phyloP scores from a whole-genome alignment of 2,888 invertebrate genomes.

The Masnerella sp. region DNA sequence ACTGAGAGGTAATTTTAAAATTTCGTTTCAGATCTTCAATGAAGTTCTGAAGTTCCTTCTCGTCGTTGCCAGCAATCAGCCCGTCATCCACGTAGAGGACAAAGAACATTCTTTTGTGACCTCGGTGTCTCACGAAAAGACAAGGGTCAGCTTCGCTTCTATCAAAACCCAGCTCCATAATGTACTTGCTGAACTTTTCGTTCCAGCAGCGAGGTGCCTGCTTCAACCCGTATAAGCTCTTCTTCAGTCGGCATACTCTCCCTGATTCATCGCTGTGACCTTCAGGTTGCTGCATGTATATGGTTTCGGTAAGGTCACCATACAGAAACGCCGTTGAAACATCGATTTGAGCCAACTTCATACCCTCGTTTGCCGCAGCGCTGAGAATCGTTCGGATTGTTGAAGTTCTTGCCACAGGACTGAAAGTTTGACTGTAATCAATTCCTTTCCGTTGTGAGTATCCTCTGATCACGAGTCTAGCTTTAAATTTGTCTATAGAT shows the following conservation, averaged over 20 bases:
- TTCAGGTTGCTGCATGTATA: constrained; percentile 37
- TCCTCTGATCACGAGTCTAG: constrained; percentile 35
- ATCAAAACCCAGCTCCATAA: constrained; percentile 13
- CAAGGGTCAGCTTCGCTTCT: constrained; percentile 36
- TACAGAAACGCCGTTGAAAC: constrained; percentile 40
- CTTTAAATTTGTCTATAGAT: constrained; percentile 27
- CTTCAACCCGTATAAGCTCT: constrained; percentile 34
- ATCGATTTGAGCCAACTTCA: constrained; percentile 27
- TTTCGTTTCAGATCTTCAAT: constrained; percentile 30
- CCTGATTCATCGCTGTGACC: constrained; percentile 13
- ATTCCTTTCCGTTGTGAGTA: constrained; percentile 28
- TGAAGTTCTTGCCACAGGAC: constrained; percentile 27
- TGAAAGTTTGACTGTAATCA: constrained; percentile 44
- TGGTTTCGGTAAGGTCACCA: constrained; percentile 29
- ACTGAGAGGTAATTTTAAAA: constrained; percentile 38
- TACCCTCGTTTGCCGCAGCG: constrained; percentile 22
- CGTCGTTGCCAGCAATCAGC: constrained; percentile 22
- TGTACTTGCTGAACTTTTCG: constrained; percentile 14
- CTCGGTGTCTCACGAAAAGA: constrained; percentile 21
- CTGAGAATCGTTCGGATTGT: constrained; percentile 31
- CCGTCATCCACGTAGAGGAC: constrained; percentile 42
- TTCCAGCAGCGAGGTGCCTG: constrained; percentile 43
- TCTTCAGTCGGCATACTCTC: constrained; percentile 26
- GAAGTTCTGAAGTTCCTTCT: constrained; percentile 15
- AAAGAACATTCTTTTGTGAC: constrained; percentile 13